Conservation (phyloP, 2,797 vertebrate species). For the Trichosurus vulpecula region DNA sequence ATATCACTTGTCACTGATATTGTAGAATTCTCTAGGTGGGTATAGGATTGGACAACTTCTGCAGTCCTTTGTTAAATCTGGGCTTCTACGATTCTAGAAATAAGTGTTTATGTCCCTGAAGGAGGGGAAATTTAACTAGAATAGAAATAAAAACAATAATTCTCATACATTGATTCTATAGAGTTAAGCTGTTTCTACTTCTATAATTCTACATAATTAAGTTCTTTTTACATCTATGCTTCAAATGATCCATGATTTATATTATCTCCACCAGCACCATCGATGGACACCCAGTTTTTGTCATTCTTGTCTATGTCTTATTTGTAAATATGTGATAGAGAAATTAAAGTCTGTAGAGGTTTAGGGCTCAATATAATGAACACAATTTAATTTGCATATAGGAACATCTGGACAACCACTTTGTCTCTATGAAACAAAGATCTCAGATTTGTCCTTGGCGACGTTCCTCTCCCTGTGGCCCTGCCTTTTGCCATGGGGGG, state of each 20-base stretch:
- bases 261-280: not conserved
- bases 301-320: not conserved
- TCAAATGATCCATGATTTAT: not conserved
- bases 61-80: not conserved
- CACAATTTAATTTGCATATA: not conserved
- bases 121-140: not conserved
- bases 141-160: not conserved
- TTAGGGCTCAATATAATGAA: not conserved
- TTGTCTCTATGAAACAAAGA: not conserved
- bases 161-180: not conserved
- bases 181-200: not conserved
- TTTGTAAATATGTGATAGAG: not conserved
- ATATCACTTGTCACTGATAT: not conserved
- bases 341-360: too few species aligned
- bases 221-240: not conserved
- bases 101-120: not conserved
- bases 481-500: not conserved
- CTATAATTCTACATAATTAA: not conserved
- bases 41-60: not conserved
- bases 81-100: not conserved
- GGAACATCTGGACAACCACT: fast-evolving
- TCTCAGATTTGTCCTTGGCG: not conserved
- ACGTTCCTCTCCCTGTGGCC: not conserved
- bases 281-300: not conserved
- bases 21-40: not conserved